Base-by-base conservation (phyloP, 1,140 invertebrate species). In the Apis florea region DNA sequence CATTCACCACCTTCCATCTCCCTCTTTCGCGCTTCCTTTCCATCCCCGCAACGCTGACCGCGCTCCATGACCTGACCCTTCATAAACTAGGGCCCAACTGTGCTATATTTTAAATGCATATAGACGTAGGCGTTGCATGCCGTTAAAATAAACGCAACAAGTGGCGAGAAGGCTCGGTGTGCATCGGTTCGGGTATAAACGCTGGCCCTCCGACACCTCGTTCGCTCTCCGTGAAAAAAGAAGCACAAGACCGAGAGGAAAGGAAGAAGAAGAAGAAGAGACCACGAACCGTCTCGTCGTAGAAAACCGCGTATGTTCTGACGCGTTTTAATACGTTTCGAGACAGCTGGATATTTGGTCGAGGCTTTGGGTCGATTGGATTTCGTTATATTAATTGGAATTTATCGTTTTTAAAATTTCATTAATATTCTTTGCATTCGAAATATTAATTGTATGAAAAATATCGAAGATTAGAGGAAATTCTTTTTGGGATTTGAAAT, bases 21-120 rank as follows among this genome's bases (percentile, higher is more conserved):
- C 82, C 83, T 86, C 75, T 82, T 79, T 79, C 74, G 85, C 72
- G 67, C 71, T 85, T 81, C 86, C 83, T 85, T 85, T 88, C 87
- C 84, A 82, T 83, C 89, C 86, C 86, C 87, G 75, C 83, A 78
- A 53, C 64, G 73, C 83, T 88, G 83, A 85, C 90, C 86, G 86
- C 82, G 89, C 91, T 89, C 88, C 90, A 88, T 91, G 92, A 93
- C 92, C 92, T 91, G 92, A 93, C 91, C 92, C 92, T 93, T 93
- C 92, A 93, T 93, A 93, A 93, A 93, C 92, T 93, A 93, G 91
- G 88, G 89, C 91, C 92, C 91, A 93, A 93, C 92, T 92, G 91
- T 90, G 92, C 92, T 92, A 92, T 93, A 93, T 93, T 92, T 93
- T 92, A 93, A 92, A 93, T 92, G 91, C 89, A 93, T 92, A 92